A percentile compares a stretch with the other conserved stretches of the same genome.
phyloP scores from a whole-genome alignment of 2,888 invertebrate species.

The Orchesella flavescens region DNA sequence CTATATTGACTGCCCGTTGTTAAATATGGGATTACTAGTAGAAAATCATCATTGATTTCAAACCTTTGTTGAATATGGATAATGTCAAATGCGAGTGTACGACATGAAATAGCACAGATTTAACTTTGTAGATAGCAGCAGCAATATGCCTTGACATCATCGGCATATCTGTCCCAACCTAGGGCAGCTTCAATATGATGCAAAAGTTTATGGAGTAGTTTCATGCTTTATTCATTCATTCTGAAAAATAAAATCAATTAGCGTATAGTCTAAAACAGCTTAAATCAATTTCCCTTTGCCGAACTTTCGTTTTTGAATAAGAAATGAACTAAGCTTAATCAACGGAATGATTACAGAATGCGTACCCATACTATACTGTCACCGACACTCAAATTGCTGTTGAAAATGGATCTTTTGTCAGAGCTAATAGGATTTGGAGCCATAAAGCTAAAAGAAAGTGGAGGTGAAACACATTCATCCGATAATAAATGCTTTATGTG shows the following conservation, averaged over 20 bases:
- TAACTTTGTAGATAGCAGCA: too few relatives aligned
- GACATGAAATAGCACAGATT: too few relatives aligned
- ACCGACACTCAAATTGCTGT: conserved; percentile 15
- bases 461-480: neutral
- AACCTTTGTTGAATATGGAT: too few relatives aligned
- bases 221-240: too few relatives aligned
- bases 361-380: conserved; percentile 43
- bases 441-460: conserved; percentile 25
- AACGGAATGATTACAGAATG: neutral
- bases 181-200: too few relatives aligned
- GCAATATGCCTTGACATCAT: too few relatives aligned
- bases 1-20: too few relatives aligned
- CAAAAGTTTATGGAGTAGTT: too few relatives aligned
- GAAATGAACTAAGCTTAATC: neutral
- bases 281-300: neutral
- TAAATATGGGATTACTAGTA: too few relatives aligned
- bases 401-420: conserved; percentile 40
- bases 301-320: neutral
- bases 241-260: conserved; percentile 20
- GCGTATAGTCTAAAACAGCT: neutral
- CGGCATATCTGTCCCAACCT: too few relatives aligned
- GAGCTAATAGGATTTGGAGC: conserved; percentile 28
- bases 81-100: too few relatives aligned
- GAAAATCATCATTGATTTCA: too few relatives aligned
- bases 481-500: conserved; percentile 7